Evolutionary conservation across 2,888 invertebrate species (phyloP), one percentile per base, ranked within the genome.

Genomic region (Liopterus haemorrhoidalis): DNA sequence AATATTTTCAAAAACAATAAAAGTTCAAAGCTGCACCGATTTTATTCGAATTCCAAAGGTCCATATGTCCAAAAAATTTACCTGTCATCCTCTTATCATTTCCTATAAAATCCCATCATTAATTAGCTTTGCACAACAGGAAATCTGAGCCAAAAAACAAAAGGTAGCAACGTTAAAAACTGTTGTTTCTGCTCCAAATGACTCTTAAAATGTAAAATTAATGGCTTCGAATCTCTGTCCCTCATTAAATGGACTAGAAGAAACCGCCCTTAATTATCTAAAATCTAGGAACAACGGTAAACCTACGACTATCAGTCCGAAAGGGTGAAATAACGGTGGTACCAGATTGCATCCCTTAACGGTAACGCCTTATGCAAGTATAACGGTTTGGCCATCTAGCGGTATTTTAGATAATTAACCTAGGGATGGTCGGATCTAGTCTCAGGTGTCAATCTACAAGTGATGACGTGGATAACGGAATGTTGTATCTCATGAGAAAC

Each of bases 181-280:
- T 31, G 15, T 40, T 16, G 28, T 21, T 19, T 30, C 20, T 30
- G 30, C 20, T 18, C 28, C 31, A 40, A 31, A 40, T 40, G 40
- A 40, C 40, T 40, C 22, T 36, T 36, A 31, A 40, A 21, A 18
- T 25, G 20, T 31, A 9, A 40, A 40, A 40, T 40, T 40, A 40
- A 40, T 40, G 40, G 20, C 31, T n/a, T n/a, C 31, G 11, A 12
- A 11, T 18, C 30, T 40, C 21, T n/a, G 21, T 12, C 22, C 31
- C 31, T 40, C 40, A 40, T 40, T 40, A 40, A 31, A 30, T 20
- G 30, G 9, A n/a, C 24, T 31, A n/a, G n/a, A n/a, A n/a, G n/a
- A n/a, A n/a, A n/a, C n/a, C n/a, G n/a, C n/a, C n/a, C n/a, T n/a
- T n/a, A n/a, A n/a, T n/a, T n/a, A n/a, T 31, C 37, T 37, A 16